A percentile compares a stretch with the other conserved stretches of the same genome.
These are phyloP conservation scores for Acromyrmex heyeri DNA, from an alignment of 1,140 invertebrate species.

Conservation along the genomic window DNA sequence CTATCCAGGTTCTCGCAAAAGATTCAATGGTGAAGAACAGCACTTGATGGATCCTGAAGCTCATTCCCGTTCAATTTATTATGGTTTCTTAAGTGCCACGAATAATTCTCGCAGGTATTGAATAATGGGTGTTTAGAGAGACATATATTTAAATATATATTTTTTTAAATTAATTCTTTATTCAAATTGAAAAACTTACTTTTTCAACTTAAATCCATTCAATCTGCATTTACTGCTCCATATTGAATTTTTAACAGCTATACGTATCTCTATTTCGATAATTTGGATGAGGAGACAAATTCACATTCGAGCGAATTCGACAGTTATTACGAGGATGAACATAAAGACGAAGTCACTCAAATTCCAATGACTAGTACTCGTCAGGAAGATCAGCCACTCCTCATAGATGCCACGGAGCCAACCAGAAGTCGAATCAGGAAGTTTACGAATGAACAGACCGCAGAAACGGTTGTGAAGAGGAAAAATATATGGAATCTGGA, in stretches of 20 bases:
- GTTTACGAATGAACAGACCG: background rate
- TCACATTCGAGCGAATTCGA: background rate
- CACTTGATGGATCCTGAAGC: conserved; percentile 77
- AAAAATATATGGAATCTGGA: background rate
- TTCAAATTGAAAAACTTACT: background rate
- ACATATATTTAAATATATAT: background rate
- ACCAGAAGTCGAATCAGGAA: background rate
- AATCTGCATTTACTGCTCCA: background rate
- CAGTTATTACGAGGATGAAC: background rate
- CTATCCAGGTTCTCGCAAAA: conserved; percentile 75
- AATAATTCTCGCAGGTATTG: conserved; percentile 45
- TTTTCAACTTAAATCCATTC: background rate
- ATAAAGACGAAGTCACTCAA: background rate
- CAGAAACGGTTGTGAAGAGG: background rate
- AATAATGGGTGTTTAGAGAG: background rate
- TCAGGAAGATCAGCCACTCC: conserved; percentile 14
- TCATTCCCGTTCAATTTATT: conserved; percentile 79
- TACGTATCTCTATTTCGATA: conserved; percentile 81
- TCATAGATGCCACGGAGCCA: conserved; percentile 73
- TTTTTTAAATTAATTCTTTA: background rate
- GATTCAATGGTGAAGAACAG: conserved; percentile 54
- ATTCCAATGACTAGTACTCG: conserved; percentile 6
- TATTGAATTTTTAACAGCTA: conserved; percentile 69
- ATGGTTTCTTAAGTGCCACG: conserved; percentile 58
- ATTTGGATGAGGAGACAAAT: conserved; percentile 67